Conservation (phyloP, 2,797 vertebrate genomes). For the Melanotaenia boesemani region DNA sequence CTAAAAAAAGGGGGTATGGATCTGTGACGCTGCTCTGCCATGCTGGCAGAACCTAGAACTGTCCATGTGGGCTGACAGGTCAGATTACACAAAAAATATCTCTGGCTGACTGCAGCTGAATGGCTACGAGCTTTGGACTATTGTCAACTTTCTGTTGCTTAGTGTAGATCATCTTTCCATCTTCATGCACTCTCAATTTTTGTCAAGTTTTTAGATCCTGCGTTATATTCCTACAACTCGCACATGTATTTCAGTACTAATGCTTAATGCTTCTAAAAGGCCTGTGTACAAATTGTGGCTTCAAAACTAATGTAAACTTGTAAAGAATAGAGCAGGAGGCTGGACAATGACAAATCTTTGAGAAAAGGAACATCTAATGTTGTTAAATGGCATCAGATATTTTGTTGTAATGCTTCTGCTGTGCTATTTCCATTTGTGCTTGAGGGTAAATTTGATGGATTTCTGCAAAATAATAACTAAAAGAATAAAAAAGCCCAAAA, state of each 20-base stretch:
- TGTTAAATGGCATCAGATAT: constrained; percentile 12
- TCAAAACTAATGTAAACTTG: constrained; percentile 10
- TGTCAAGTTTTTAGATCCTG: constrained; percentile 1
- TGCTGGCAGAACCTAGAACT: constrained; percentile 63
- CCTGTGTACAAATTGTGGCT: constrained; percentile 19
- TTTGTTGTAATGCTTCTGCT: constrained; percentile 15
- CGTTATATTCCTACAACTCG: background rate
- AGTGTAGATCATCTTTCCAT: constrained; percentile 11
- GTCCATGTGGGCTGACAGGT: constrained; percentile 61
- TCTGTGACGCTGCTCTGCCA: constrained; percentile 41
- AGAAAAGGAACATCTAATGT: constrained; percentile 38
- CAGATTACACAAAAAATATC: constrained; percentile 72
- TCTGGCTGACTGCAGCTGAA: constrained; percentile 69
- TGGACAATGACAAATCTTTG: constrained; percentile 23
- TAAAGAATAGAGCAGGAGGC: constrained; percentile 12
- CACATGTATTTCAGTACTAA: constrained; percentile 1
- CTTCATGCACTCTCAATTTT: constrained; percentile 1
- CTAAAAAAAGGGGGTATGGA: constrained; percentile 46
- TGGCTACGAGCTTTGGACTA: constrained; percentile 41
- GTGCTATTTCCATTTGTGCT: constrained; percentile 1
- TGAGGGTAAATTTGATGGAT: constrained; percentile 10
- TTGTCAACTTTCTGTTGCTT: constrained; percentile 49
- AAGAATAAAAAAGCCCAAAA: constrained; percentile 12
- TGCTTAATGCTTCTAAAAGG: constrained; percentile 30
- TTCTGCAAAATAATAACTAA: constrained; percentile 6